Percentiles rank a stretch among this genome's conserved stretches.
phyloP scores from a whole-genome alignment of 1,140 invertebrate genomes.

The Euura lappo region DNA sequence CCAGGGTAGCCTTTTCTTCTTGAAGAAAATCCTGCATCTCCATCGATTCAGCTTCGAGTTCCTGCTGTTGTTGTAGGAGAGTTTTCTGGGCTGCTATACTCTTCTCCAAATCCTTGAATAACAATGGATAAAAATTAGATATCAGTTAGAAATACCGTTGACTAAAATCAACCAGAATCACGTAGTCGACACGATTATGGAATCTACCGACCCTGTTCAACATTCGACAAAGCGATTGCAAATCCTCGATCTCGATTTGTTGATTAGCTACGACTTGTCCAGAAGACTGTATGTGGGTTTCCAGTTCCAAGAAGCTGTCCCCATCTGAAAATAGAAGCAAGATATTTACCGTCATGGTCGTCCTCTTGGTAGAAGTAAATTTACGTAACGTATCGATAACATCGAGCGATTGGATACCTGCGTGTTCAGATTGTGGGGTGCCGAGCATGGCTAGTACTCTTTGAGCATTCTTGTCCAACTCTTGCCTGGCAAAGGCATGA shows the following conservation, averaged over 20 bases:
- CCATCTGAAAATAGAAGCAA: slow-evolving; percentile 47
- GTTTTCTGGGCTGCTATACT: slow-evolving; percentile 70
- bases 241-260: slow-evolving; percentile 76
- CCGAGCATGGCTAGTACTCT: slow-evolving; percentile 74
- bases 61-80: slow-evolving; percentile 74
- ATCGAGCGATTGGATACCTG: slow-evolving; percentile 29
- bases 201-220: slow-evolving; percentile 64
- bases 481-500: slow-evolving; percentile 72
- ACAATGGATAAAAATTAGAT: not conserved
- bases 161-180: slow-evolving; percentile 8
- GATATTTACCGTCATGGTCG: not conserved
- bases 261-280: slow-evolving; percentile 76
- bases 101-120: slow-evolving; percentile 68
- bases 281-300: slow-evolving; percentile 75
- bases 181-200: not conserved
- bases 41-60: slow-evolving; percentile 71
- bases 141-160: slow-evolving; percentile 2
- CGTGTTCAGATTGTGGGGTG: slow-evolving; percentile 50
- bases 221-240: slow-evolving; percentile 70
- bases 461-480: slow-evolving; percentile 74
- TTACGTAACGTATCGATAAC: slow-evolving; percentile 8
- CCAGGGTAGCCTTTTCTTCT: slow-evolving; percentile 74
- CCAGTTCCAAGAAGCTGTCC: slow-evolving; percentile 75
- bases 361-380: too few species aligned
- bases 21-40: slow-evolving; percentile 82